Evolutionary conservation across 1,140 invertebrate species (phyloP).

Genomic region (Zophobas atratus): DNA sequence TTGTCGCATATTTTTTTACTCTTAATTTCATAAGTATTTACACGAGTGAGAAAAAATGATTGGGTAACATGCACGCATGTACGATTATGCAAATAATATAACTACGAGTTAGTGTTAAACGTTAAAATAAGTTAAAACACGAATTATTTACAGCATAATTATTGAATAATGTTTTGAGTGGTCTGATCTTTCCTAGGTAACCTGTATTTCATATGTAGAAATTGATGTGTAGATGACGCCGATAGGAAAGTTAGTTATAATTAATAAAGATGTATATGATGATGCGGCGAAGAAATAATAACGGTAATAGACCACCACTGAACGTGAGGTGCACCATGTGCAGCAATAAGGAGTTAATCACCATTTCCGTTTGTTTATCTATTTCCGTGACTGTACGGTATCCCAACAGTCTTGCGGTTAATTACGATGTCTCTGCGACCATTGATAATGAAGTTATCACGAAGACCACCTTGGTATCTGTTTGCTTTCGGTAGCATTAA

Average conservation of each 20-base stretch:
- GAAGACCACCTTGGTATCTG: conserved; percentile 1
- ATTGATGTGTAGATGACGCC: no score
- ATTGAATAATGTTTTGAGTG: neutral
- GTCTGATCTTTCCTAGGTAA: neutral
- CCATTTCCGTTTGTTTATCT: conserved; percentile 36
- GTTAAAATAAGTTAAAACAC: no score
- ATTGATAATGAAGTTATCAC: conserved; percentile 8
- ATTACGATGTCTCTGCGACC: conserved; percentile 15
- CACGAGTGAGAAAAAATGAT: no score
- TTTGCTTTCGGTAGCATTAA: no score
- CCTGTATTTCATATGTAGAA: neutral
- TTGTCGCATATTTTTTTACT: no score
- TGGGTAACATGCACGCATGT: no score
- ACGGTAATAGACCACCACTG: conserved; percentile 21
- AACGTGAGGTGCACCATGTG: conserved; percentile 25
- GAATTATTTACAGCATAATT: no score
- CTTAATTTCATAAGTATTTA: no score
- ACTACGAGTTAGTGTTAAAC: no score
- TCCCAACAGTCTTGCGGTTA: conserved; percentile 20
- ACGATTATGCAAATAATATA: no score
- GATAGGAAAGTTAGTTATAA: neutral
- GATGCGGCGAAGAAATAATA: conserved; percentile 7
- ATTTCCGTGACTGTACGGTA: conserved; percentile 26
- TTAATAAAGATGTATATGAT: neutral
- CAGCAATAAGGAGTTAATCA: conserved; percentile 33